phyloP scores from a whole-genome alignment of 2,888 invertebrate genomes.

The Ochlodes sylvanus region DNA sequence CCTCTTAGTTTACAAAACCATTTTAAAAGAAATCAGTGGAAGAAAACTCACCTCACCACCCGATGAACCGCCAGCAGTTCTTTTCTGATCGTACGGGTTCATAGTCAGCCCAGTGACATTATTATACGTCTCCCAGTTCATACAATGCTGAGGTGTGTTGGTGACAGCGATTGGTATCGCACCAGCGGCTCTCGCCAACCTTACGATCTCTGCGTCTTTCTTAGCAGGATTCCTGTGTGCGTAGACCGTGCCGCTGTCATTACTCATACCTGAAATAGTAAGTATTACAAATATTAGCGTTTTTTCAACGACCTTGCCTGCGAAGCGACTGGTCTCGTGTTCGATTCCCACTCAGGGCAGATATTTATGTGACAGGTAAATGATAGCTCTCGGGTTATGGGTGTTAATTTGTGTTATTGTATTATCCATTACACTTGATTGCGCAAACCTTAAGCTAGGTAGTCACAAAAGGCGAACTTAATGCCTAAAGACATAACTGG shows the following conservation, averaged over 20 bases:
- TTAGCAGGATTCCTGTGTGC: slow-evolving; percentile 86
- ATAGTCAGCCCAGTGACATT: slow-evolving; percentile 93
- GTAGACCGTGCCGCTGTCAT: slow-evolving; percentile 89
- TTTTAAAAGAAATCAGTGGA: slow-evolving; percentile 41
- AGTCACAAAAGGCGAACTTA: too few species aligned
- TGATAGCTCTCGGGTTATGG: too few species aligned
- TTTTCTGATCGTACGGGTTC: slow-evolving; percentile 94
- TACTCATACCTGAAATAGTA: slow-evolving; percentile 86
- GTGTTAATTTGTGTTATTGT: too few species aligned
- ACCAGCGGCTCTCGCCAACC: slow-evolving; percentile 89
- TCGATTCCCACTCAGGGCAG: too few species aligned
- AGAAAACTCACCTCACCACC: slow-evolving; percentile 89
- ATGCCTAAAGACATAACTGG: too few species aligned
- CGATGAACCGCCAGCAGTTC: slow-evolving; percentile 95
- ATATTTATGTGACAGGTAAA: too few species aligned
- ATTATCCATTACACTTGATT: too few species aligned
- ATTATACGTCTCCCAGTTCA: slow-evolving; percentile 96
- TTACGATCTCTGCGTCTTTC: slow-evolving; percentile 90
- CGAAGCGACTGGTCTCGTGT: too few species aligned
- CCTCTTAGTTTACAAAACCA: too few species aligned
- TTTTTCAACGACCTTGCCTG: too few species aligned
- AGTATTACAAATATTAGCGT: too few species aligned
- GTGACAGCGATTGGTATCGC: slow-evolving; percentile 94
- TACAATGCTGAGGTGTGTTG: slow-evolving; percentile 95
- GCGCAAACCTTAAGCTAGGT: too few species aligned